Conservation (phyloP, 2,113 vertebrate species). For the Riparia riparia region DNA sequence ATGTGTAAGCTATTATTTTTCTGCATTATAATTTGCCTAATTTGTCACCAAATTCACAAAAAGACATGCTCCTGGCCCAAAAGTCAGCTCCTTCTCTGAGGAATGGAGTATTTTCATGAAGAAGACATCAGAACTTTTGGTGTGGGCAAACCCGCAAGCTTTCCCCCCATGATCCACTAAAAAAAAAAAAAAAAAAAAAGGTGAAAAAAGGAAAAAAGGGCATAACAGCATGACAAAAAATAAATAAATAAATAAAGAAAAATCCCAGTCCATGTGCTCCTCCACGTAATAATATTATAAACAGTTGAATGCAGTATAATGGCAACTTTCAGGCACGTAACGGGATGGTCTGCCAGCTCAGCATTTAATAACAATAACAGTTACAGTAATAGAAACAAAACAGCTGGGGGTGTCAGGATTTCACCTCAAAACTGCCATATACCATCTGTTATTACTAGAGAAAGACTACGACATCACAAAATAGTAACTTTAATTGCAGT, state of each 20-base stretch:
- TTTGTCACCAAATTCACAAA: neutral
- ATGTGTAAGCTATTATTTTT: neutral
- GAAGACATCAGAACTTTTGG: neutral
- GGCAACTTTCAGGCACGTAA: neutral
- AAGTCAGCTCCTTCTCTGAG: neutral
- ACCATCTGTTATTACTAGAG: slow-evolving; percentile 9
- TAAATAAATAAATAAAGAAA: neutral
- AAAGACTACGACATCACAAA: neutral
- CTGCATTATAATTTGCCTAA: neutral
- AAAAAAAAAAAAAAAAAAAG: neutral
- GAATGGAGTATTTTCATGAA: neutral
- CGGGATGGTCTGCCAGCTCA: neutral
- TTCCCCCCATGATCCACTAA: neutral
- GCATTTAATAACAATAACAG: slow-evolving; percentile 15
- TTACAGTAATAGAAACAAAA: slow-evolving; percentile 13
- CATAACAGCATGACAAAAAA: neutral
- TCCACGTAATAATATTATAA: neutral
- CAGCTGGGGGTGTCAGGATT: neutral
- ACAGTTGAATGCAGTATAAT: neutral
- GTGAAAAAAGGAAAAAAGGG: neutral
- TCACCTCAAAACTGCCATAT: neutral
- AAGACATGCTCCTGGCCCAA: neutral
- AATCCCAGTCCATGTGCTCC: neutral
- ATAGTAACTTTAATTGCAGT: neutral
- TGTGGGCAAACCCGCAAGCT: neutral